Base-by-base conservation (phyloP, 2,113 vertebrate species). In the Nerophis lumbriciformis region DNA sequence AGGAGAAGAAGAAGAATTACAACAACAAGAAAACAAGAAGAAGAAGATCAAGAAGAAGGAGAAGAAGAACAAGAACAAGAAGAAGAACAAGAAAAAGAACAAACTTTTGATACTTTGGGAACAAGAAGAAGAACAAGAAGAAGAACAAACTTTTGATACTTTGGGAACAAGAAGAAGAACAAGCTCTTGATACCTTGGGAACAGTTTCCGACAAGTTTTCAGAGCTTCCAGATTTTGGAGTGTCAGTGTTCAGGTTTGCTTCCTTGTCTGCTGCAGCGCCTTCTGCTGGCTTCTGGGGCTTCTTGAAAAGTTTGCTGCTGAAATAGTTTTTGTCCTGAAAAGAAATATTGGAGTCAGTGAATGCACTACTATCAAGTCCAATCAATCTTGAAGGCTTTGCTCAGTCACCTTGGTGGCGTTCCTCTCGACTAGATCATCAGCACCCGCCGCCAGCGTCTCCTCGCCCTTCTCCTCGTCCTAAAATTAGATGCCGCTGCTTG, bases 261-360 rank as follows among this genome's bases (percentile, higher is more conserved):
- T 44, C 42, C 19, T 19, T 19, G 19, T 19, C 19, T 19, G 19
- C 19, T 19, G 19, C 19, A 44, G 42, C 21, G 39, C 48, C 69
- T 59, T 79, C 83, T 73, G 59, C 50, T 54, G 71, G 47, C 61
- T 84, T 85, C 28, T 69, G 72, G 0, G 55, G 58, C 59, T 79
- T 85, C 60, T 73, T 84, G 16, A 88, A 87, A 38, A 19, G 19
- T 19, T 78, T 67, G 72, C 77, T 79, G 57, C 76, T 79, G 56
- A 84, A 86, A 58, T 79, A 63, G 10, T 65, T 65, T 80, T 80
- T 85, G 48, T 87, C 85, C 83, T 88, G n/a, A 37, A 79, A 67
- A 5, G 15, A 8, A 19, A 19, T 19, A 4, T 55, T 38, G 14
- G 3, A 5, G 35, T 73, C 44, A 65, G 16, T 55, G 19, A 58